Base-by-base conservation (phyloP, 1,140 invertebrate genomes). In the Pantala flavescens region DNA sequence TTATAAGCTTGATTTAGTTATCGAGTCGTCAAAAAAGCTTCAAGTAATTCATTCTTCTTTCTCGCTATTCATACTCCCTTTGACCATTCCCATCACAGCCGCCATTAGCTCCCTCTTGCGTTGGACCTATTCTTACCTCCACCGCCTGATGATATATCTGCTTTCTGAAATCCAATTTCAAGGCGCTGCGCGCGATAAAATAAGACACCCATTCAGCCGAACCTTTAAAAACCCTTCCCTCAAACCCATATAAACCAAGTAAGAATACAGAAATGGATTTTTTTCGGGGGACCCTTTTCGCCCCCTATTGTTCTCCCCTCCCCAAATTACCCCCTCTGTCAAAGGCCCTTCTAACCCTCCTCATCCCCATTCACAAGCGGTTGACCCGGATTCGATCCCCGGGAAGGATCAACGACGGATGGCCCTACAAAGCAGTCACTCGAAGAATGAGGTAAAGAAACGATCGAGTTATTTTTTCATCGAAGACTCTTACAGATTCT, bases 191-290 rank as follows among this genome's bases (percentile, higher is more conserved):
- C 49, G 49, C 49, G 49, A 63, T 63, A 63, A 63, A 63, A 63
- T 63, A 63, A 14, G 49, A 21, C 49, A 63, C 49, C 49, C 49
- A 63, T 63, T 63, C 49, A 63, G 3, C 49, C 49, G 49, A 21
- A 63, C 49, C 49, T 63, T 63, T 63, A 19, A 63, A 63, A 63
- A 63, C 49, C 49, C n/a, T 21, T 21, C 49, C 49, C 16, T 63
- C 49, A 21, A 63, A 63, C 49, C 49, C 49, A 63, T 21, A 16
- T 63, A 16, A 63, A 63, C 16, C 49, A 21, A 21, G 49, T 63
- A 63, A 63, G 49, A 63, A 63, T 63, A 63, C 49, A 63, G 49
- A 63, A 63, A 63, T 63, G 49, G 49, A 63, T 63, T 63, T 63
- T 63, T 63, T 63, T 21, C 49, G 3, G 16, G 28, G 9, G 28